Base-by-base conservation (phyloP, 37 sponge, comb jelly and placozoan genomes). In the Dysidea cf. avara region DNA sequence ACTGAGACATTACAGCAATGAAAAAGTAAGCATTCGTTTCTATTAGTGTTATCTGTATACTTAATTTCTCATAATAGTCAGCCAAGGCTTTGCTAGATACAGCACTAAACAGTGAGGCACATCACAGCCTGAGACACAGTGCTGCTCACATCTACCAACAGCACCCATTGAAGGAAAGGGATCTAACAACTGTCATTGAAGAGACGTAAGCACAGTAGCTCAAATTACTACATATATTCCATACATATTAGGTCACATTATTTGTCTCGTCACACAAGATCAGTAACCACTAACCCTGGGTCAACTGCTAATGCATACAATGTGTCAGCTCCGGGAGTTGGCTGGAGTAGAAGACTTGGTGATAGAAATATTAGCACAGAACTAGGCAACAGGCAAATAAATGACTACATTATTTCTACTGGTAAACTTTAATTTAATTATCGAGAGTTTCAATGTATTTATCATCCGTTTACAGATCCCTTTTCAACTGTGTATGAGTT, bases 281-380 rank as follows among this genome's bases (percentile, higher is more conserved):
- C 46, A 43, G 46, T 43, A 12, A 43, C 46, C 7, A 9, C 46
- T 5, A 43, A 5, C 9, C 46, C 38, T 55, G 50, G 72, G 35
- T 37, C 12, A 55, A 65, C n/a, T 54, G 71, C 18, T 55, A 71
- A 53, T 34, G 56, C 76, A 1, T 52, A 53, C 34, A 88, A 88
- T 43, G 74, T 82, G 7, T 56, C 79, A 26, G 79, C 79, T 69
- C 90, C 90, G 16, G 48, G 73, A 20, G 78, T 90, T 40, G 58
- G 56, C 29, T 90, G 90, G 90, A 71, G 70, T 39, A 49, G 56
- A 34, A 53, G 70, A 40, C 84, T 84, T 81, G 90, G 90, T 28
- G 81, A 76, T 20, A 32, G 49, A 2, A 90, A 90, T 46, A 90
- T 90, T 43, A 90, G 76, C 33, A 64, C 64, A 25, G 75, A 80